These are phyloP conservation scores for Eufriesea mexicana DNA, from an alignment of 1,140 invertebrate species.

Conservation along the genomic window DNA sequence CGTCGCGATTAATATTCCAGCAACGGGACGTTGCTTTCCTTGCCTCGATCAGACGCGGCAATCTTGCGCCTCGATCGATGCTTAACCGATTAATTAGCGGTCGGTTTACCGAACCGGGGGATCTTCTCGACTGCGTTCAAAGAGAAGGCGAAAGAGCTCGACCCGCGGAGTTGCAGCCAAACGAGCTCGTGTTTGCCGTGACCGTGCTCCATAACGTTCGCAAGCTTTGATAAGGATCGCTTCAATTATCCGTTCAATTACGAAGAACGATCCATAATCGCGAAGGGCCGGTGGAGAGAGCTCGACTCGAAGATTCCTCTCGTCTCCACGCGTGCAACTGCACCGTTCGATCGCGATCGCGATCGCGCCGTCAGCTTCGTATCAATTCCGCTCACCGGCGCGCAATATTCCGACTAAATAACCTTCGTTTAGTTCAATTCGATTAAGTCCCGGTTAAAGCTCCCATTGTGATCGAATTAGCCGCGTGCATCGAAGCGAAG, in stretches of 20 bases:
- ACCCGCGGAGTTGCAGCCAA: constrained; percentile 45
- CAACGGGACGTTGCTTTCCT: not conserved
- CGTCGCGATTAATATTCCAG: not conserved
- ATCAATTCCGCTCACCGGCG: constrained; percentile 8
- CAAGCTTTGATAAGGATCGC: constrained; percentile 74
- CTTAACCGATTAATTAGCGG: constrained; percentile 64
- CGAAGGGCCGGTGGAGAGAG: constrained; percentile 53
- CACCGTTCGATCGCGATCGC: not conserved
- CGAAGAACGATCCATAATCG: constrained; percentile 70
- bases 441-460: constrained; percentile 36
- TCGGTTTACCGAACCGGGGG: constrained; percentile 25
- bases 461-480: constrained; percentile 44
- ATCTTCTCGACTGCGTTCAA: constrained; percentile 43
- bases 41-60: not conserved
- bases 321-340: not conserved
- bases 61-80: constrained; percentile 50
- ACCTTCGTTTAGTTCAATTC: constrained; percentile 29
- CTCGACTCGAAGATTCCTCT: constrained; percentile 55
- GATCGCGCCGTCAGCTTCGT: constrained; percentile 2
- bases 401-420: constrained; percentile 35
- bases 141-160: constrained; percentile 37
- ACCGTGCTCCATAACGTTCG: constrained; percentile 72
- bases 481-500: constrained; percentile 9
- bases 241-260: constrained; percentile 78
- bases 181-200: constrained; percentile 73